Conservation (phyloP, 2,797 vertebrate species). For the Pterois miles region DNA sequence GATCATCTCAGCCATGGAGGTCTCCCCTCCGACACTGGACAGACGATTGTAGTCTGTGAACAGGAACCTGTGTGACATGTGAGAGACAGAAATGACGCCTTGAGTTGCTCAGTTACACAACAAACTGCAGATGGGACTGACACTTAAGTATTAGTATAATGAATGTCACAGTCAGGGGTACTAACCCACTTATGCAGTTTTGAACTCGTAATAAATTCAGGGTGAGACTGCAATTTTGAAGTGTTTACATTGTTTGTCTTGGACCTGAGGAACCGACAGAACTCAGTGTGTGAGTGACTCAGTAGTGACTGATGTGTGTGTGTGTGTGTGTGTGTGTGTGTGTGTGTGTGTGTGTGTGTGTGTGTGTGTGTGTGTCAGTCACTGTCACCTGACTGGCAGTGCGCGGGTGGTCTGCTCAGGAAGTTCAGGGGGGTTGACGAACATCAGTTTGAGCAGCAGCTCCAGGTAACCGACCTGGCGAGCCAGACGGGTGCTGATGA, state of each 20-base stretch:
- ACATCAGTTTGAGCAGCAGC: conserved; percentile 96
- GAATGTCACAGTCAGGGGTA: too few relatives aligned
- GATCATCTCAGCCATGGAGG: conserved; percentile 99
- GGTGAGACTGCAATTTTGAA: not conserved
- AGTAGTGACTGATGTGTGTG: not conserved
- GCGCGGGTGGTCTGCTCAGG: conserved; percentile 98
- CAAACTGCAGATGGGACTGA: not conserved
- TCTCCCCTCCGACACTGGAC: conserved; percentile 98
- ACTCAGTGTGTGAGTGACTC: not conserved
- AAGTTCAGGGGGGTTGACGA: conserved; percentile 96
- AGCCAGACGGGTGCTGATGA: conserved; percentile 92
- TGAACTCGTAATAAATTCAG: too few relatives aligned
- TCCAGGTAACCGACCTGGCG: conserved; percentile 96
- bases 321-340: not conserved
- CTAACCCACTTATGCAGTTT: too few relatives aligned
- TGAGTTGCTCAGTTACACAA: not conserved
- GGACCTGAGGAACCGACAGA: not conserved
- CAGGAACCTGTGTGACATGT: conserved; percentile 86
- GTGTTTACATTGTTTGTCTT: not conserved
- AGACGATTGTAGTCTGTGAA: conserved; percentile 98
- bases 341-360: not conserved
- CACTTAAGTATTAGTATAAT: too few relatives aligned
- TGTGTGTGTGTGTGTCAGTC: not conserved
- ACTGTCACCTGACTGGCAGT: conserved; percentile 92
- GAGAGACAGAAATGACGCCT: not conserved